Evolutionary conservation across 2,113 vertebrate species (phyloP).

Genomic region (Myodes glareolus): DNA sequence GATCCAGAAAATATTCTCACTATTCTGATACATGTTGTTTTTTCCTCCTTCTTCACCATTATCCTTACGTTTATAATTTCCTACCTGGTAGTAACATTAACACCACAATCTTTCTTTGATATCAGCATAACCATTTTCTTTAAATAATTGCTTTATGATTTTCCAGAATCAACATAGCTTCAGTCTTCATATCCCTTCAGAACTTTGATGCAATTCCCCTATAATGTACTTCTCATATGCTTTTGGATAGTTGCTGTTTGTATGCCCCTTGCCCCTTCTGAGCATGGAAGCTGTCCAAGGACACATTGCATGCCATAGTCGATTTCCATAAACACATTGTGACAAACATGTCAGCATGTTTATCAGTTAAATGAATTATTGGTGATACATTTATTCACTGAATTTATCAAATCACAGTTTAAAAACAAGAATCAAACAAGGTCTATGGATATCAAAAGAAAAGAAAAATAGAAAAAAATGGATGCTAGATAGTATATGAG

Average conservation of each 20-base stretch:
- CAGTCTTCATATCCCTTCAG: background rate
- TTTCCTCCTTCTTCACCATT: background rate
- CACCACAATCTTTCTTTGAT: background rate
- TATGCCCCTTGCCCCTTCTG: background rate
- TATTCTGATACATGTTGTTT: background rate
- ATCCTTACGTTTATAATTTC: conserved; percentile 14
- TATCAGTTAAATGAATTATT: conserved; percentile 1
- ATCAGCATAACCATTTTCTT: background rate
- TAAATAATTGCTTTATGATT: background rate
- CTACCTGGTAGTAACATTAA: background rate
- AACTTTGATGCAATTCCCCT: background rate
- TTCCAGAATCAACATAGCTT: background rate
- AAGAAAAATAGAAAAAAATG: background rate
- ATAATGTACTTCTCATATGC: background rate
- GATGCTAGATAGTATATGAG: background rate
- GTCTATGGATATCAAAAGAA: conserved; percentile 1
- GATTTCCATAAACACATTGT: background rate
- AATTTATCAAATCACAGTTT: background rate
- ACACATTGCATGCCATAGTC: background rate
- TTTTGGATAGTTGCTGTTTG: background rate
- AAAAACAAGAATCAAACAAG: conserved; percentile 4
- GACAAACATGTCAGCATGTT: background rate
- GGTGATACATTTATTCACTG: background rate
- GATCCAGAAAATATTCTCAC: background rate
- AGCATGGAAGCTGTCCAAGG: background rate